Evolutionary conservation across 2,797 vertebrate genomes (phyloP).

Genomic region (Sardinella longiceps): DNA sequence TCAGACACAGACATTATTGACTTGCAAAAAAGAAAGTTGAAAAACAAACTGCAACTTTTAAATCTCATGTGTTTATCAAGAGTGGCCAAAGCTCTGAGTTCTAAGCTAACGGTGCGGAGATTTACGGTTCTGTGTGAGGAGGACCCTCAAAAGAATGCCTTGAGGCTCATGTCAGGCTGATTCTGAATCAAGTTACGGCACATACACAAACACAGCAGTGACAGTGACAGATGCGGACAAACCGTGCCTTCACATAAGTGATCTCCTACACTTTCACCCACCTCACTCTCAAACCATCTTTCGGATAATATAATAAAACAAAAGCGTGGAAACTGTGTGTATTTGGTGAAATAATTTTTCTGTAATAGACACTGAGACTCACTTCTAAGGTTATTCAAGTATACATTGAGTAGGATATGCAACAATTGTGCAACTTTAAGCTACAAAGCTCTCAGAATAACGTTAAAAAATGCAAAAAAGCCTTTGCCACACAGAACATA

Average conservation of each 20-base stretch:
- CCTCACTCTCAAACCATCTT: neutral
- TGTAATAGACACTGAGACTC: neutral
- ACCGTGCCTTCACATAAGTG: neutral
- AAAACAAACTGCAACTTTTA: conserved; percentile 4
- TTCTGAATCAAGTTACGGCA: conserved; percentile 28
- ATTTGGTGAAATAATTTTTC: neutral
- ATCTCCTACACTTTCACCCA: neutral
- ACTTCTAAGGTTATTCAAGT: conserved; percentile 1
- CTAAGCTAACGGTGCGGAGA: neutral
- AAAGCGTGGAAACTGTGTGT: neutral
- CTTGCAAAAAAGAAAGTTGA: neutral
- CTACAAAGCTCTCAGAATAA: no score
- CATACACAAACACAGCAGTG: conserved; percentile 23
- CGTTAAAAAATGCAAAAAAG: no score
- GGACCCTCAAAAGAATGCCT: neutral
- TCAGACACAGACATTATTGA: neutral
- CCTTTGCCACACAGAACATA: neutral
- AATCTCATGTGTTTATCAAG: neutral
- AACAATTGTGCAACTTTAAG: neutral
- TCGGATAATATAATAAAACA: neutral
- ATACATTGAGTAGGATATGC: conserved; percentile 1
- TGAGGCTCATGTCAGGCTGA: neutral
- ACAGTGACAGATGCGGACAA: conserved; percentile 42
- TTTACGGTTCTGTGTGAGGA: neutral
- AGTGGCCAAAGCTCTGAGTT: neutral